Conservation (phyloP, 2,113 vertebrate genomes). For the Patagioenas fasciata region DNA sequence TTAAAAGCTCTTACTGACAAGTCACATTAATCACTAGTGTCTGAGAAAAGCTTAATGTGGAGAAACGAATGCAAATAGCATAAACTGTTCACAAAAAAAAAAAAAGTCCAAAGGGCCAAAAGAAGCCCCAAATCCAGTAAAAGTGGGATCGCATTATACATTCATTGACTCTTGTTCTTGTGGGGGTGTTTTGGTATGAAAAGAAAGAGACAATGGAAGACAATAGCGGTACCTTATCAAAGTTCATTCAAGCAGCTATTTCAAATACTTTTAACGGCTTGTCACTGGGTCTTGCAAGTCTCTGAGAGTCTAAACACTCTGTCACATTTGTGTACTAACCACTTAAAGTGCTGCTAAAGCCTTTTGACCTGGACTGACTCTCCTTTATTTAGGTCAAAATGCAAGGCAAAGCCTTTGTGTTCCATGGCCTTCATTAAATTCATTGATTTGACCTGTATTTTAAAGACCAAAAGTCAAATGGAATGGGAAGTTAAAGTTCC, state of each 20-base stretch:
- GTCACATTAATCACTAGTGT: slow-evolving; percentile 67
- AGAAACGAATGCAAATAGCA: slow-evolving; percentile 77
- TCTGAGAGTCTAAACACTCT: slow-evolving; percentile 88
- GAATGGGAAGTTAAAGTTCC: slow-evolving; percentile 94
- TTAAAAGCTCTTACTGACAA: slow-evolving; percentile 70
- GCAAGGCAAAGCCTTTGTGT: slow-evolving; percentile 94
- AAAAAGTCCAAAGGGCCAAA: slow-evolving; percentile 66
- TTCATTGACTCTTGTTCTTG: slow-evolving; percentile 89
- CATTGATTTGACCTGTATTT: slow-evolving; percentile 99
- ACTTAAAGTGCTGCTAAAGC: slow-evolving; percentile 93
- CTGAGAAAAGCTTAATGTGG: slow-evolving; percentile 68
- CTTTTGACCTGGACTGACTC: slow-evolving; percentile 97
- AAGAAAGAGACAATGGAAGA: slow-evolving; percentile 81
- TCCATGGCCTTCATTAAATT: slow-evolving; percentile 98
- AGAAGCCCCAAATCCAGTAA: slow-evolving; percentile 75
- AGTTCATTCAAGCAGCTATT: slow-evolving; percentile 90
- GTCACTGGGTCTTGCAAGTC: slow-evolving; percentile 92
- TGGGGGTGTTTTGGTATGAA: slow-evolving; percentile 82
- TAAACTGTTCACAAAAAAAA: slow-evolving; percentile 73
- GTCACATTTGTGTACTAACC: slow-evolving; percentile 99
- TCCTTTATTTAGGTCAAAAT: slow-evolving; percentile 97
- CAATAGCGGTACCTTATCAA: slow-evolving; percentile 90
- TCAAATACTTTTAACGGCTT: slow-evolving; percentile 97
- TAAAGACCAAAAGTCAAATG: slow-evolving; percentile 96
- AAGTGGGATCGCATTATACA: slow-evolving; percentile 85